Evolutionary conservation across 1,140 invertebrate species (phyloP).

Genomic region (Papilio xuthus): DNA sequence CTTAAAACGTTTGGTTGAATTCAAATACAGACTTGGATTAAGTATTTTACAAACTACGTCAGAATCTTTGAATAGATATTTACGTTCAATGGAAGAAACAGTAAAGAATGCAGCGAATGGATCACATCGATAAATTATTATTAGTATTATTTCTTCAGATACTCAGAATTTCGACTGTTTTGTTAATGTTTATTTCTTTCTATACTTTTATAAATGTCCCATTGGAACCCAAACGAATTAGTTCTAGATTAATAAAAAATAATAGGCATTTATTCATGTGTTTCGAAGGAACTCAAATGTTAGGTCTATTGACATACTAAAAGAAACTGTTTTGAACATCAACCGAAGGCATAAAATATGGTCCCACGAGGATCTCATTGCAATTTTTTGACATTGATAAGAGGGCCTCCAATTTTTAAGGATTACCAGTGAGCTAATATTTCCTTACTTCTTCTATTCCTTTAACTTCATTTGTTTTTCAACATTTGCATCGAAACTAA

Average conservation of each 20-base stretch:
- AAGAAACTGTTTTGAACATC: not conserved
- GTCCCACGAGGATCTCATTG: no score
- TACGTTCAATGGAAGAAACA: conserved; percentile 67
- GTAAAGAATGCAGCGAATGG: conserved; percentile 60
- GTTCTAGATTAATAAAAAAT: not conserved
- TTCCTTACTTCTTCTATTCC: no score
- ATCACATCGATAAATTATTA: conserved; percentile 44
- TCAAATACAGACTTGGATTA: conserved; percentile 77
- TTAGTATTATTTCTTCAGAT: not conserved
- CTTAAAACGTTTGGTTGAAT: conserved; percentile 74
- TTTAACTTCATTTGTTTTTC: no score
- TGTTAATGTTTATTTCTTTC: not conserved
- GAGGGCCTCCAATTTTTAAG: no score
- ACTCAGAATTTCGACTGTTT: conserved; percentile 14
- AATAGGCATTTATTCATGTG: no score
- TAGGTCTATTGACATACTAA: not conserved
- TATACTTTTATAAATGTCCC: not conserved
- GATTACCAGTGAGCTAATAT: no score
- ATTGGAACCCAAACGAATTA: conserved; percentile 21
- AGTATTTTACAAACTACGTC: conserved; percentile 77
- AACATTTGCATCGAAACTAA: not conserved
- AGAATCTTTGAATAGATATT: conserved; percentile 75
- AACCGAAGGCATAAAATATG: no score
- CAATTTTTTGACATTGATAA: no score
- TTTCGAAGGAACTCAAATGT: not conserved